These are phyloP conservation scores for Hippocampus kuda DNA, from an alignment of 2,797 vertebrate species.

Conservation along the genomic window DNA sequence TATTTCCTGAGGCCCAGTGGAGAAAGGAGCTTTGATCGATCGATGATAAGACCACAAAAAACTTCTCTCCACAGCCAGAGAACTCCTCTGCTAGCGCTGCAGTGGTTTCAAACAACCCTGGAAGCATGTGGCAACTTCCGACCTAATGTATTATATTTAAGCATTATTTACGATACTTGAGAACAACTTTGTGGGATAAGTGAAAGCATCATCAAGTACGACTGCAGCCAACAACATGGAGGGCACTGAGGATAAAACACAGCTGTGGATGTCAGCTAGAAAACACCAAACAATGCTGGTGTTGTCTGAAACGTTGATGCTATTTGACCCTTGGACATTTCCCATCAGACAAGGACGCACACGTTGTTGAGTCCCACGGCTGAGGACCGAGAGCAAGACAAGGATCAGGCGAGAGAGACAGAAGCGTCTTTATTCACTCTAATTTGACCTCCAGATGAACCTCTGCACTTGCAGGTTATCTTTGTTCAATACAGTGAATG, in stretches of 20 bases:
- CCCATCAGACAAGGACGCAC: conserved; percentile 28
- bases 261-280: not conserved
- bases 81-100: conserved; percentile 24
- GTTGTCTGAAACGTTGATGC: conserved; percentile 45
- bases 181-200: not conserved
- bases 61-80: conserved; percentile 28
- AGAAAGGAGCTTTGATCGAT: conserved; percentile 37
- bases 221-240: not conserved
- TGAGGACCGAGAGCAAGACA: not conserved
- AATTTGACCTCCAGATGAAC: conserved; percentile 29
- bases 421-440: conserved; percentile 25
- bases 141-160: not conserved
- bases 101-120: conserved; percentile 21
- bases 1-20: conserved; percentile 36
- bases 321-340: conserved; percentile 51
- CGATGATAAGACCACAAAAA: conserved; percentile 56
- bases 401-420: conserved; percentile 25
- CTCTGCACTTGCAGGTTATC: conserved; percentile 31
- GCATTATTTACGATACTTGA: not conserved
- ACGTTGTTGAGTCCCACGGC: conserved; percentile 15
- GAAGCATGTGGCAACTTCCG: conserved; percentile 7
- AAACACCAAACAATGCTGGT: conserved; percentile 37
- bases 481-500: conserved; percentile 31
- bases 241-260: not conserved
- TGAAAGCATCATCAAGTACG: not conserved